These are phyloP conservation scores for Ophiothrix spiculata DNA, from an alignment of 35 echinoderm and acorn worm species.

Conservation along the genomic window DNA sequence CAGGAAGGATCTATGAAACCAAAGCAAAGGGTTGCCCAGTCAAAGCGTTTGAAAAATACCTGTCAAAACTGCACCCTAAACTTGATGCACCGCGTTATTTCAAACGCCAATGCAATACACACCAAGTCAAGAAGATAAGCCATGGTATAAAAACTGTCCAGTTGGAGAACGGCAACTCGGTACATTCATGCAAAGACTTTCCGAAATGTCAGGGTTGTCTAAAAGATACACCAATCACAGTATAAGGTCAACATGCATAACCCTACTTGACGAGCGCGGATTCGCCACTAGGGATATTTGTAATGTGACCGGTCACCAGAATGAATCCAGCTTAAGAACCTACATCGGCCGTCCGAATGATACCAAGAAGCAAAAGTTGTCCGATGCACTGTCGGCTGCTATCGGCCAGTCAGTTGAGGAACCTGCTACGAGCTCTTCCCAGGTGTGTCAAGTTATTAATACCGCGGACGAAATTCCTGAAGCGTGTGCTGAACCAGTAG, in stretches of 20 bases:
- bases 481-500: neutral
- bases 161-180: neutral
- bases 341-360: neutral
- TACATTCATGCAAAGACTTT: neutral
- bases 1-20: neutral
- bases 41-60: neutral
- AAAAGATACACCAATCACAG: neutral
- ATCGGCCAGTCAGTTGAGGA: neutral
- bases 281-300: neutral
- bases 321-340: neutral
- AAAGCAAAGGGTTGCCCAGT: neutral
- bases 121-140: neutral
- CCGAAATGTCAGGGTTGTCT: neutral
- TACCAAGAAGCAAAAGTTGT: neutral
- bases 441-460: neutral
- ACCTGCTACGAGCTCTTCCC: neutral
- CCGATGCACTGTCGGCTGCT: neutral
- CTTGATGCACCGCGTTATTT: neutral
- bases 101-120: neutral
- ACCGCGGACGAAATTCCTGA: neutral
- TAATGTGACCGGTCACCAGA: neutral
- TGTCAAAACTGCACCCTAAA: neutral
- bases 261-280: neutral
- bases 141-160: neutral
- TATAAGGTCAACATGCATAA: neutral